Conservation (phyloP, 2,888 invertebrate species). For the Deilephila porcellus region DNA sequence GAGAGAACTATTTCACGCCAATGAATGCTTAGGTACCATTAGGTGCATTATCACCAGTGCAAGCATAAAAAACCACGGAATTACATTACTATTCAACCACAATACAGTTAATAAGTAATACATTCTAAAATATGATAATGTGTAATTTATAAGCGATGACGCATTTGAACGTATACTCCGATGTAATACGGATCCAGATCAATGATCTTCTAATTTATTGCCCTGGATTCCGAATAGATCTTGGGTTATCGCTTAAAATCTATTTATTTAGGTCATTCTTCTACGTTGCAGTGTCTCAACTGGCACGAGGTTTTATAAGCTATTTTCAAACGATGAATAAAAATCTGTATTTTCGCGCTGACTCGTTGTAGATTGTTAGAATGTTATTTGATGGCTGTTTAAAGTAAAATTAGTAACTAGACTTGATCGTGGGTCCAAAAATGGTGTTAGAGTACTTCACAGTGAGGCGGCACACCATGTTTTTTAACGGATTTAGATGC, state of each 20-base stretch:
- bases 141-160: conserved; percentile 18
- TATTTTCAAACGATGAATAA: not conserved
- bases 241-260: conserved; percentile 4
- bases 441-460: no score
- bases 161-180: not conserved
- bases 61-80: no score
- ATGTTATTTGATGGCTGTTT: no score
- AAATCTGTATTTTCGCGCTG: no score
- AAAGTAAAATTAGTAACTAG: no score
- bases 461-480: no score
- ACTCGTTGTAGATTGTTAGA: no score
- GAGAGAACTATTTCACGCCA: no score
- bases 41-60: no score
- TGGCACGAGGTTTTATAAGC: not conserved
- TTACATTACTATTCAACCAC: not conserved
- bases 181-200: conserved; percentile 12
- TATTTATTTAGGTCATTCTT: conserved; percentile 18
- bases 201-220: conserved; percentile 11
- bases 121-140: not conserved
- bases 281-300: conserved; percentile 15
- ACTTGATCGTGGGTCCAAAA: no score
- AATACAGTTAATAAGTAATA: not conserved
- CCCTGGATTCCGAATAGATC: conserved; percentile 10
- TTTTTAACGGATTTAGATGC: no score
- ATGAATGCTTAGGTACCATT: no score